Evolutionary conservation across 37 sponge, comb jelly and placozoan genomes (phyloP).

Genomic region (Cladorhizidae sp.): DNA sequence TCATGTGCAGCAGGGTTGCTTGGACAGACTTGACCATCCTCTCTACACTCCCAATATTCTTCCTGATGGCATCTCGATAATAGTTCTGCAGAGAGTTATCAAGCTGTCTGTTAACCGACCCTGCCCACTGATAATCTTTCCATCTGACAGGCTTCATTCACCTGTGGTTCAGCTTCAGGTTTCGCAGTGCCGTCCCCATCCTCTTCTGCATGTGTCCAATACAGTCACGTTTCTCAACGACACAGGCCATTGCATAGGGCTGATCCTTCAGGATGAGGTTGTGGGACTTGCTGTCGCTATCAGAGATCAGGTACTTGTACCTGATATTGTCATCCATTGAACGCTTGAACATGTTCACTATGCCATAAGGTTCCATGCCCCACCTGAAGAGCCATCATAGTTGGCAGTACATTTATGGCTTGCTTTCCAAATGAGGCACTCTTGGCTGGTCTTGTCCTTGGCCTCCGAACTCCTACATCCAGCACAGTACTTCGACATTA

Average conservation of each 20-base stretch:
- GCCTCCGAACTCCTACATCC: too few relatives aligned
- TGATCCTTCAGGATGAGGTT: background rate
- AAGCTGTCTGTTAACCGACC: background rate
- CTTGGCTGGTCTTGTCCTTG: too few relatives aligned
- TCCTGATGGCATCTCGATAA: background rate
- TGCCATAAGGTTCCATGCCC: too few relatives aligned
- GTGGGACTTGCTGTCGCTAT: background rate
- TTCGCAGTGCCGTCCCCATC: too few relatives aligned
- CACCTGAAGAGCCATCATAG: too few relatives aligned
- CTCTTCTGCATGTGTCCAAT: background rate
- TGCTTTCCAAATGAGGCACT: too few relatives aligned
- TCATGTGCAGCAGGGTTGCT: too few relatives aligned
- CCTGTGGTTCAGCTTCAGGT: background rate
- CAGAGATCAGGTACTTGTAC: background rate
- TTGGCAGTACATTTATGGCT: too few relatives aligned
- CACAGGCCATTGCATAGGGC: conserved; percentile 9
- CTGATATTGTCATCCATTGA: background rate
- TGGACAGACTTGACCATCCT: too few relatives aligned
- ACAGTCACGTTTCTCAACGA: background rate
- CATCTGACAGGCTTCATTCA: background rate
- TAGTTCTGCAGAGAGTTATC: background rate
- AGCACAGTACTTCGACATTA: too few relatives aligned
- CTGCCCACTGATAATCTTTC: background rate
- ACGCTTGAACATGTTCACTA: background rate
- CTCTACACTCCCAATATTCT: too few relatives aligned